Conservation (phyloP, 2,113 vertebrate species). For the Petroica traversi region DNA sequence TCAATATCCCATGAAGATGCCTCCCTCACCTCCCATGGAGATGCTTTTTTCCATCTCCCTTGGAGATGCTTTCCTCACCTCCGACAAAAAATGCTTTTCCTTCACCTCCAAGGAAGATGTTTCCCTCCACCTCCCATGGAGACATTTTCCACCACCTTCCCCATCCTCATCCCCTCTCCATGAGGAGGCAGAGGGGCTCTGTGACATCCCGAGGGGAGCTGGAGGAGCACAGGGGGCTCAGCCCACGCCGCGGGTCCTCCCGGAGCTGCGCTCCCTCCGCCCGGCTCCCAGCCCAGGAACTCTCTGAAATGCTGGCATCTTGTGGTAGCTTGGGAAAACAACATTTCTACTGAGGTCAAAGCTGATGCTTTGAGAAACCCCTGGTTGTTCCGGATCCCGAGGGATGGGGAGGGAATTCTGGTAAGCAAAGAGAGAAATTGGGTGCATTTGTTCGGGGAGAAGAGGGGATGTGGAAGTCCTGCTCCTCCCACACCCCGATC, state of each 20-base stretch:
- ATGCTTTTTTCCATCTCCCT: neutral
- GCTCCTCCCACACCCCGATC: neutral
- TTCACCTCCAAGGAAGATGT: neutral
- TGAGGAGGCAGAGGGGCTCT: neutral
- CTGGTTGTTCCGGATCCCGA: neutral
- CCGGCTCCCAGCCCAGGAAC: neutral
- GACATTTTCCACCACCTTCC: neutral
- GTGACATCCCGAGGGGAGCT: neutral
- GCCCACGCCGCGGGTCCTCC: neutral
- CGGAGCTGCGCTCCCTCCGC: neutral
- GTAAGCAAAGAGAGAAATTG: neutral
- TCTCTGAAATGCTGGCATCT: conserved; percentile 64
- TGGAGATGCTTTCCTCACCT: neutral
- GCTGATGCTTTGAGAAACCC: neutral
- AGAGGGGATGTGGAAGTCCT: neutral
- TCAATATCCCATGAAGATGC: neutral
- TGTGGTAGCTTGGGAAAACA: neutral
- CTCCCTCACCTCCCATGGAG: neutral
- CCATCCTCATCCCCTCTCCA: neutral
- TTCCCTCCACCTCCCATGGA: neutral
- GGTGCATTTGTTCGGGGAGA: neutral
- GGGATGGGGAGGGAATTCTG: neutral
- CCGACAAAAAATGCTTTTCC: neutral
- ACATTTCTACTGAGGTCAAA: neutral
- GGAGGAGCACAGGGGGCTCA: neutral